These are phyloP conservation scores for Papilio elwesi DNA, from an alignment of 2,888 invertebrate species.

Conservation along the genomic window DNA sequence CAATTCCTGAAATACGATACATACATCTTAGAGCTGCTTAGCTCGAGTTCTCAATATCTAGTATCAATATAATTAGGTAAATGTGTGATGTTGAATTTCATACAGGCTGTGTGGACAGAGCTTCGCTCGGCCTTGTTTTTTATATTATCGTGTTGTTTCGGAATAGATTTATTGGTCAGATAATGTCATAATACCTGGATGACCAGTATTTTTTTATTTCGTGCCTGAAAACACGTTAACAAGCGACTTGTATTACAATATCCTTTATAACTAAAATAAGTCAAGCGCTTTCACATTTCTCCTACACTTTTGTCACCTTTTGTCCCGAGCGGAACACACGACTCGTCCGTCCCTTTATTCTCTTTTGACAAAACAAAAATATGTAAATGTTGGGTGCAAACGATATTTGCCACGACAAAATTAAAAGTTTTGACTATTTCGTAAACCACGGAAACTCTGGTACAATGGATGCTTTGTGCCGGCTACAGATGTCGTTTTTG, in stretches of 20 bases:
- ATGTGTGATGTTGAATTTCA: no score
- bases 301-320: slow-evolving; percentile 18
- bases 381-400: slow-evolving; percentile 31
- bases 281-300: slow-evolving; percentile 15
- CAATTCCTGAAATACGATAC: no score
- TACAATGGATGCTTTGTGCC: slow-evolving; percentile 41
- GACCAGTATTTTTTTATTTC: no score
- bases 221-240: neutral
- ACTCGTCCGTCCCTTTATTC: slow-evolving; percentile 10
- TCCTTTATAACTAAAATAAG: slow-evolving; percentile 9
- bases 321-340: slow-evolving; percentile 8
- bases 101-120: no score
- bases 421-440: slow-evolving; percentile 33
- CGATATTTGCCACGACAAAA: slow-evolving; percentile 30
- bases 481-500: slow-evolving; percentile 25
- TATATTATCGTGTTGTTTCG: neutral
- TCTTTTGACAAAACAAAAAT: slow-evolving; percentile 37
- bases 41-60: no score
- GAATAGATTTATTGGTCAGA: no score
- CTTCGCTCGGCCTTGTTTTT: neutral
- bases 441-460: slow-evolving; percentile 17
- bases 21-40: no score
- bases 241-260: neutral
- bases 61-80: no score
- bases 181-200: no score